These are phyloP conservation scores for Agrypnus murinus DNA, from an alignment of 2,888 invertebrate species.

Conservation along the genomic window DNA sequence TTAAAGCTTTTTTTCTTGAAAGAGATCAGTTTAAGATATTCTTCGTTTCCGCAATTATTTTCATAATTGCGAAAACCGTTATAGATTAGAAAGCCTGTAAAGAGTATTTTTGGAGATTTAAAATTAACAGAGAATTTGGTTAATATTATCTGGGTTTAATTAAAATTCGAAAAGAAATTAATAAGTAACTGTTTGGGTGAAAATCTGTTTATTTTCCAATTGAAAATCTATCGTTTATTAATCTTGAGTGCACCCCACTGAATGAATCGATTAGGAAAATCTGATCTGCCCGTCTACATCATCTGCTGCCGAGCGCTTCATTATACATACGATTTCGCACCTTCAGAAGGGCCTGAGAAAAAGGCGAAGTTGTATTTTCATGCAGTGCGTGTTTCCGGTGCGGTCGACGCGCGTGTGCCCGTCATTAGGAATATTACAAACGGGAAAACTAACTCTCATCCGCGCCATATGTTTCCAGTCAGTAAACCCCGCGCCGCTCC, in stretches of 20 bases:
- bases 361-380: conserved; percentile 69
- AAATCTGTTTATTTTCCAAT: conserved; percentile 51
- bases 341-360: conserved; percentile 46
- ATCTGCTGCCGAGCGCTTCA: conserved; percentile 50
- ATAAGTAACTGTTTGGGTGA: conserved; percentile 39
- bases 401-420: conserved; percentile 68
- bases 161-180: conserved; percentile 42
- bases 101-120: no score
- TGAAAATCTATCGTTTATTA: conserved; percentile 56
- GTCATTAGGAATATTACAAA: conserved; percentile 74
- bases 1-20: not conserved
- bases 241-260: conserved; percentile 47
- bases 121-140: no score
- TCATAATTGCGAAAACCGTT: not conserved
- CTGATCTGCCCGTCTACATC: conserved; percentile 44
- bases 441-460: conserved; percentile 72
- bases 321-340: conserved; percentile 53
- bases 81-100: no score
- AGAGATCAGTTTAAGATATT: conserved; percentile 9
- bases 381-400: conserved; percentile 67
- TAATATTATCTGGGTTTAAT: not conserved
- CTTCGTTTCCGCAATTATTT: not conserved
- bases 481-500: conserved; percentile 60
- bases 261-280: conserved; percentile 54
- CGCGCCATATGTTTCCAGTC: conserved; percentile 70